Evolutionary conservation across 1,140 invertebrate species (phyloP), one percentile per base, ranked within the genome.

Genomic region (Diorhabda elongata): DNA sequence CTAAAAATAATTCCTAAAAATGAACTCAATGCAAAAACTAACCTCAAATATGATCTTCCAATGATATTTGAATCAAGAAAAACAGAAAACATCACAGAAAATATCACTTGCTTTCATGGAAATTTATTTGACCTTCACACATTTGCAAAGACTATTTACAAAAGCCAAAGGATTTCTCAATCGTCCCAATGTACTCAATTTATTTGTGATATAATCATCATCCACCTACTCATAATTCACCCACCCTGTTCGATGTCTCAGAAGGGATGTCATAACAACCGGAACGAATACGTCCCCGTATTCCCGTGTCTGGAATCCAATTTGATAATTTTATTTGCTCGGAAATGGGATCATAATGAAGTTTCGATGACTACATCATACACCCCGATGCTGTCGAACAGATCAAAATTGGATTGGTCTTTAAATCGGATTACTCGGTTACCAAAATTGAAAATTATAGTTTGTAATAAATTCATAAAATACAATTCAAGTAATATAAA

Each of bases 341-440:
- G 68, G 73, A 70, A 75, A 75, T 74, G 67, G 73, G 72, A 74
- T 74, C 67, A 72, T 75, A 75, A 75, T 71, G 74, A 75, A 75
- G 72, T 75, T 75, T 74, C 69, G 72, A 74, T 71, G 72, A 73
- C 70, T 72, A 67, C 68, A 71, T 70, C 71, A 74, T 72, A 72
- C 72, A 68, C 64, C 69, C 66, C 69, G 43, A 59, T 67, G 65
- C 57, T 42, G n/a, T 5, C 65, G 58, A 67, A 67, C 65, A 67
- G 65, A 67, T 67, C 63, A 64, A 43, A 41, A 11, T 5, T 3
- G 58, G 58, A 11, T 26, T 42, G 58, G 3, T 11, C 7, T n/a
- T n/a, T 52, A 52, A 52, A 52, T 52, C 47, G 47, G 47, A 52
- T 52, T 52, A 52, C n/a, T 52, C 6, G 47, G 47, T 52, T 52